A percentile compares a stretch with the other conserved stretches of the same genome.
These are phyloP conservation scores for Drosophila pachea DNA, from an alignment of 1,140 invertebrate genomes.

Conservation along the genomic window DNA sequence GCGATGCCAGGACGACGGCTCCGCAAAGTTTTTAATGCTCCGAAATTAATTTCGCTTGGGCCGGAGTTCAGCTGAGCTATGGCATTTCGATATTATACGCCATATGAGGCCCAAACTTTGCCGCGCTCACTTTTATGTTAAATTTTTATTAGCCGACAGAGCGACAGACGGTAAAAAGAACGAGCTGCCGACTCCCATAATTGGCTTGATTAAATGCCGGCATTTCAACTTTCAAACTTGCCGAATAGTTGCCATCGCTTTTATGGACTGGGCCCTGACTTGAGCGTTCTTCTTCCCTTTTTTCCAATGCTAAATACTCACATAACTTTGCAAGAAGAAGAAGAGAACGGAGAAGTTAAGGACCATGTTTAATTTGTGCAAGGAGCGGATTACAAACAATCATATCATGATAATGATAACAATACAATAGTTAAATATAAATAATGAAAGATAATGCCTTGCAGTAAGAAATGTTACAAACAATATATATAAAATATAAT, in stretches of 20 bases:
- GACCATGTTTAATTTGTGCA: too few relatives aligned
- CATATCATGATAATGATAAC: too few relatives aligned
- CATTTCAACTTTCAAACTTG: constrained; percentile 61
- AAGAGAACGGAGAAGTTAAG: too few relatives aligned
- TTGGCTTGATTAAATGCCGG: constrained; percentile 67
- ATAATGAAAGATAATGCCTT: too few relatives aligned
- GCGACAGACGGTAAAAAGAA: constrained; percentile 39
- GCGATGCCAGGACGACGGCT: constrained; percentile 1
- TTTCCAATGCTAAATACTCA: too few relatives aligned
- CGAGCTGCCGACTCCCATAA: constrained; percentile 51
- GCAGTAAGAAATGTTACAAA: too few relatives aligned
- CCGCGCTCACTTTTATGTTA: constrained; percentile 47
- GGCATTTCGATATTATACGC: constrained; percentile 64
- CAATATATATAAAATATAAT: too few relatives aligned
- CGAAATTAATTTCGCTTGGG: constrained; percentile 68
- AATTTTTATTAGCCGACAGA: constrained; percentile 55
- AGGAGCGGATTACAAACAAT: too few relatives aligned
- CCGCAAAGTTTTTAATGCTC: constrained; percentile 57
- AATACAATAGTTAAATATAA: too few relatives aligned
- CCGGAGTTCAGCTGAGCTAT: constrained; percentile 54
- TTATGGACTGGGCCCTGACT: constrained; percentile 65
- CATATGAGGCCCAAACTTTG: constrained; percentile 51
- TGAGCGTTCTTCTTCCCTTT: constrained; percentile 15
- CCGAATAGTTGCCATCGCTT: constrained; percentile 64
- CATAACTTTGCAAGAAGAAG: too few relatives aligned